phyloP scores from a whole-genome alignment of 1,140 invertebrate genomes.

The Hylaeus volcanicus region DNA sequence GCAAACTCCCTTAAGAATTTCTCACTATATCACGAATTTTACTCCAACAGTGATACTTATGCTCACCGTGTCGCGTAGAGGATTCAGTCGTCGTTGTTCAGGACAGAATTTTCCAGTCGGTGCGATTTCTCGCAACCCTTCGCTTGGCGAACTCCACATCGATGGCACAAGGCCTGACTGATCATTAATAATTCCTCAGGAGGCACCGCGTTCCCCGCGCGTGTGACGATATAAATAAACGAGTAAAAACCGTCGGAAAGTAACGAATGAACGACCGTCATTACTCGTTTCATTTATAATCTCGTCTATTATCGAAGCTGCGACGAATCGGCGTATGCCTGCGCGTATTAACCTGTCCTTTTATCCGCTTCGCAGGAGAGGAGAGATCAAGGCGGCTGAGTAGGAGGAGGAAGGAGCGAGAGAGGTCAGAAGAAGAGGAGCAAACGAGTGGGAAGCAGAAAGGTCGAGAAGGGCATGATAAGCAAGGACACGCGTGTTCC shows the following conservation, averaged over 20 bases:
- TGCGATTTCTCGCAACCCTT: not conserved
- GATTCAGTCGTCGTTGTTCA: no score
- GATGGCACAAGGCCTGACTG: slow-evolving; percentile 14
- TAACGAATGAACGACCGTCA: not conserved
- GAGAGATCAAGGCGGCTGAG: slow-evolving; percentile 4
- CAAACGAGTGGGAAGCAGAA: slow-evolving; percentile 11
- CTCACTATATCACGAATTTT: no score
- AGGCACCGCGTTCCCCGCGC: slow-evolving; percentile 12
- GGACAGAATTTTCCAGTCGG: not conserved
- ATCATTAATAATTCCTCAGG: not conserved
- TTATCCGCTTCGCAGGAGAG: slow-evolving; percentile 34
- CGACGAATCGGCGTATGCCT: not conserved
- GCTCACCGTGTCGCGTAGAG: no score
- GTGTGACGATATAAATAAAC: slow-evolving; percentile 12
- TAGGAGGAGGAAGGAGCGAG: not conserved
- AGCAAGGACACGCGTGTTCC: slow-evolving; percentile 55
- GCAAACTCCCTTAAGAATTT: no score
- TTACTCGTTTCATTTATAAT: slow-evolving; percentile 16
- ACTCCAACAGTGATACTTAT: no score
- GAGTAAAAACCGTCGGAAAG: not conserved
- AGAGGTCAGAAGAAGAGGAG: slow-evolving; percentile 20
- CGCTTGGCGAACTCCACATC: no score
- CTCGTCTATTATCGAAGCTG: not conserved
- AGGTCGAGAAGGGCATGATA: slow-evolving; percentile 61
- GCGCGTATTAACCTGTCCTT: not conserved